Conservation (phyloP, 2,113 vertebrate genomes). For the Urocitellus parryii region DNA sequence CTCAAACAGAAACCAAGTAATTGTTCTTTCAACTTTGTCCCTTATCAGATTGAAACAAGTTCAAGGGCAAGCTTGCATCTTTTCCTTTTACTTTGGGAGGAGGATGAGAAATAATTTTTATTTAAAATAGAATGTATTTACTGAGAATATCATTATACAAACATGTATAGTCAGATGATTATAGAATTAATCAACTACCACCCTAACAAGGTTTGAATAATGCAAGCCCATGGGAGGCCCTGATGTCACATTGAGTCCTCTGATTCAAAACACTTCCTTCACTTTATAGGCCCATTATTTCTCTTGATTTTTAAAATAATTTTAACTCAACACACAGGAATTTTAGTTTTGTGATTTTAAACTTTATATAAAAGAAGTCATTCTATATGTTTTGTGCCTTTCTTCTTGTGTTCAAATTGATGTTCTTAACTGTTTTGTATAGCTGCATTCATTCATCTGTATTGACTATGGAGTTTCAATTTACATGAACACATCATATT, state of each 20-base stretch:
- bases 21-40: not conserved
- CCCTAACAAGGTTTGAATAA: not conserved
- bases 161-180: not conserved
- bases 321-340: not conserved
- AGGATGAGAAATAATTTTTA: not conserved
- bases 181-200: not conserved
- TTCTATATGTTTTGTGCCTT: not conserved
- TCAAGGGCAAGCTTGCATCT: not conserved
- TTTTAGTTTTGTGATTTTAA: not conserved
- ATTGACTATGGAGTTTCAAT: not conserved
- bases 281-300: not conserved
- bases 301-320: not conserved
- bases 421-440: not conserved
- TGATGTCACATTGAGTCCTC: not conserved
- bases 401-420: not conserved
- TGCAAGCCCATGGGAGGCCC: no score
- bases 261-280: not conserved
- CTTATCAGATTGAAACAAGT: not conserved
- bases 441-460: not conserved
- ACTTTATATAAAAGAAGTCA: not conserved
- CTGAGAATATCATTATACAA: not conserved
- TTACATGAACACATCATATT: not conserved
- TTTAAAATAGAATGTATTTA: not conserved
- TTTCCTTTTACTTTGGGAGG: not conserved
- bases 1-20: not conserved